phyloP scores from a whole-genome alignment of 1,140 invertebrate species.

The Lordiphosa clarofinis region DNA sequence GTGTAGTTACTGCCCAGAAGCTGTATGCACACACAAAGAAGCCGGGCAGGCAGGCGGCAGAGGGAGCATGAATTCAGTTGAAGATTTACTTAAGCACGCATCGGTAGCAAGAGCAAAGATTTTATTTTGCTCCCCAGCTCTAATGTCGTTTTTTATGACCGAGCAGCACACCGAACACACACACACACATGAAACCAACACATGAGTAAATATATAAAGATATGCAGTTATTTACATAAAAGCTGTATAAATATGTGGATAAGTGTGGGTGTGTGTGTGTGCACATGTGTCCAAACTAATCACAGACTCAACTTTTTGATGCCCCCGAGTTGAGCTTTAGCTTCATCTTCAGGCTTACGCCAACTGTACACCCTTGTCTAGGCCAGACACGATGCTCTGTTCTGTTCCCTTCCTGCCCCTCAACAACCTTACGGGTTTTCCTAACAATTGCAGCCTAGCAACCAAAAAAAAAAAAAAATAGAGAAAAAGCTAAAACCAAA shows the following conservation, averaged over 20 bases:
- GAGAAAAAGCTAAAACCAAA: conserved; percentile 6
- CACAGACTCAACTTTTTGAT: conserved; percentile 20
- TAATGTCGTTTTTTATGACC: conserved; percentile 19
- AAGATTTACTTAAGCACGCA: conserved; percentile 55
- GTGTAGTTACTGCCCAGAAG: conserved; percentile 18
- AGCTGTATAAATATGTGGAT: conserved; percentile 52
- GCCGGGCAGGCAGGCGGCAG: conserved; percentile 18
- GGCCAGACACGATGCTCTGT: conserved; percentile 36
- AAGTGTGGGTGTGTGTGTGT: conserved; percentile 13
- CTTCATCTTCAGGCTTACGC: conserved; percentile 17
- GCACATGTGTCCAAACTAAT: conserved; percentile 46
- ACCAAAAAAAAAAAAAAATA: conserved; percentile 25
- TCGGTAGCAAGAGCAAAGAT: conserved; percentile 25
- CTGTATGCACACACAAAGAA: conserved; percentile 13
- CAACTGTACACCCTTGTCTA: conserved; percentile 24
- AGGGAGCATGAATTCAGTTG: conserved; percentile 12
- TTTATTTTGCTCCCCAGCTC: not conserved
- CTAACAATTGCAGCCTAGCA: conserved; percentile 60
- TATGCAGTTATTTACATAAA: conserved; percentile 57
- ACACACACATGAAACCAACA: conserved; percentile 18
- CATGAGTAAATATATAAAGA: conserved; percentile 46
- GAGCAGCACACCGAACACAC: conserved; percentile 7
- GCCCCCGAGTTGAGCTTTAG: conserved; percentile 5
- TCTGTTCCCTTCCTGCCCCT: conserved; percentile 11
- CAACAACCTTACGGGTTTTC: conserved; percentile 30